phyloP scores from a whole-genome alignment of 2,113 vertebrate genomes.

The Spea multiplicata region DNA sequence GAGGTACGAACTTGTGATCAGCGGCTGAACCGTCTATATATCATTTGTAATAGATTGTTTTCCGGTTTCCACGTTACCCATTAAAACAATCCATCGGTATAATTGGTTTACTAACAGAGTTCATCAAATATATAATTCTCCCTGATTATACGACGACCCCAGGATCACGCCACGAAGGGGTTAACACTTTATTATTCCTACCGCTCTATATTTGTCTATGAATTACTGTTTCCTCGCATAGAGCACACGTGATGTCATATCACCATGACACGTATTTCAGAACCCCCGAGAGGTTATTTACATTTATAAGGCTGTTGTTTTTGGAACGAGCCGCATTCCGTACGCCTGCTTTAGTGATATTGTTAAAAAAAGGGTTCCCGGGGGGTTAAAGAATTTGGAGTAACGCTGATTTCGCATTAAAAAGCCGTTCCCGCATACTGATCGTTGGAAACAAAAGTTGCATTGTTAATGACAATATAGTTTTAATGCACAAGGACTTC shows the following conservation, averaged over 20 bases:
- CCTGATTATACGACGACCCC: too few relatives aligned
- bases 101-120: too few relatives aligned
- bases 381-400: neutral
- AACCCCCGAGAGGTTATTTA: neutral
- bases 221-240: neutral
- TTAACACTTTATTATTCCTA: too few relatives aligned
- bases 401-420: conserved; percentile 13
- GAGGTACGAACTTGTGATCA: too few relatives aligned
- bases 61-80: too few relatives aligned
- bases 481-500: conserved; percentile 1
- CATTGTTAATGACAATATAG: neutral
- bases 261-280: neutral
- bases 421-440: neutral
- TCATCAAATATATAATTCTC: too few relatives aligned
- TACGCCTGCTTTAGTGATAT: neutral
- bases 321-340: neutral
- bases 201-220: neutral
- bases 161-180: too few relatives aligned
- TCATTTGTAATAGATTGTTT: too few relatives aligned
- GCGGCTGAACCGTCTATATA: too few relatives aligned
- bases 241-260: neutral
- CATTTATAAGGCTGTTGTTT: neutral
- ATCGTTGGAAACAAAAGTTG: neutral
- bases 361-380: neutral
- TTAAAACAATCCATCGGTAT: too few relatives aligned